These are phyloP conservation scores for Holacanthella duospinosa DNA, from an alignment of 2,888 invertebrate species.

Conservation along the genomic window DNA sequence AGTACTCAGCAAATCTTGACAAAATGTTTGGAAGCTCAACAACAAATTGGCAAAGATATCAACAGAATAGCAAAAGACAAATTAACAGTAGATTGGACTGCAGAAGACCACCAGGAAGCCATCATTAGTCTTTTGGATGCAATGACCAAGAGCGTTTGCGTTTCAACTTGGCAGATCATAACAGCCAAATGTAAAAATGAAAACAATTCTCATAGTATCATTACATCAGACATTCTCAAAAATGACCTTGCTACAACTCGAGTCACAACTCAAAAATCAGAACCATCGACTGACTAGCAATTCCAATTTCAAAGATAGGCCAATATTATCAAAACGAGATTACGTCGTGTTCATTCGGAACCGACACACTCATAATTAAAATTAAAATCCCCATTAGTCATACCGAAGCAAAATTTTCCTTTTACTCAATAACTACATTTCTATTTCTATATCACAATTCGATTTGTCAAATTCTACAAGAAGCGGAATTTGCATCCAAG, in stretches of 20 bases:
- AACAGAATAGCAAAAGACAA: background rate
- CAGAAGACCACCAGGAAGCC: background rate
- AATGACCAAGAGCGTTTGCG: background rate
- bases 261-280: background rate
- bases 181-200: too few species aligned
- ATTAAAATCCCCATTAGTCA: background rate
- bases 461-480: background rate
- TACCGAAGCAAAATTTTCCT: too few species aligned
- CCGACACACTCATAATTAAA: background rate
- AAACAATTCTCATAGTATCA: background rate
- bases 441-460: background rate
- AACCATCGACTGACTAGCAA: background rate
- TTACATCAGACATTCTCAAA: background rate
- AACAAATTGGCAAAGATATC: too few species aligned
- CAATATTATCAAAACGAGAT: background rate
- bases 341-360: background rate
- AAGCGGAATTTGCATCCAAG: background rate
- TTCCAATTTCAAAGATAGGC: background rate
- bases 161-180: too few species aligned
- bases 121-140: too few species aligned
- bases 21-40: too few species aligned
- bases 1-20: background rate
- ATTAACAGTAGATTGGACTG: background rate
- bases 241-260: background rate
- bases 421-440: background rate